Evolutionary conservation across 1,140 invertebrate genomes (phyloP).

Genomic region (Ceratina calcarata): DNA sequence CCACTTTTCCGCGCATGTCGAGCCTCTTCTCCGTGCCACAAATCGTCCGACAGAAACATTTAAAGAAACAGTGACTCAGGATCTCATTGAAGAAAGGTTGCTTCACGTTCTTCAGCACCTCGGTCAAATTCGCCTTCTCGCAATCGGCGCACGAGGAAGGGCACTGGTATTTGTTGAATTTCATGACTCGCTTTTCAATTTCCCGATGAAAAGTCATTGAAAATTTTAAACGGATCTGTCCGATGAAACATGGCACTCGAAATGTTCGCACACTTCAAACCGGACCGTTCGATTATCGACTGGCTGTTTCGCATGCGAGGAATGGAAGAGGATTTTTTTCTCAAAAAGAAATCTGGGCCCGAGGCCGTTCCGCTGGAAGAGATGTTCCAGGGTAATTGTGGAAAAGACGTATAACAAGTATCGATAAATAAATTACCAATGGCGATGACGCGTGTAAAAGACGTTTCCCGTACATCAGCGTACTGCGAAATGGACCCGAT

Average conservation of each 20-base stretch:
- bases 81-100: not conserved
- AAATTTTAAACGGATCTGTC: not conserved
- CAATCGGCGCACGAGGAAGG: not conserved
- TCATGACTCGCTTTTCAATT: constrained; percentile 8
- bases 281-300: too few species aligned
- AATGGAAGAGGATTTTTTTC: not conserved
- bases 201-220: not conserved
- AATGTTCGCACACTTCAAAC: not conserved
- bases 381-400: constrained; percentile 68
- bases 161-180: constrained; percentile 7
- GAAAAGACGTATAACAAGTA: too few species aligned
- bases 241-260: not conserved
- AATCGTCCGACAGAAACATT: constrained; percentile 13
- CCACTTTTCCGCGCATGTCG: not conserved
- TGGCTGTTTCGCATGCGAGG: not conserved
- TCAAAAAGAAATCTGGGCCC: constrained; percentile 15
- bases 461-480: constrained; percentile 39
- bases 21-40: not conserved
- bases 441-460: not conserved
- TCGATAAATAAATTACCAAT: not conserved
- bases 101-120: not conserved
- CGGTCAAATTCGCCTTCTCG: not conserved
- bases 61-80: not conserved
- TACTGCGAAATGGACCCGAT: constrained; percentile 68
- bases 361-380: constrained; percentile 59